Conservation (phyloP, 2,888 invertebrate genomes). For the Dromius quadrimaculatus region DNA sequence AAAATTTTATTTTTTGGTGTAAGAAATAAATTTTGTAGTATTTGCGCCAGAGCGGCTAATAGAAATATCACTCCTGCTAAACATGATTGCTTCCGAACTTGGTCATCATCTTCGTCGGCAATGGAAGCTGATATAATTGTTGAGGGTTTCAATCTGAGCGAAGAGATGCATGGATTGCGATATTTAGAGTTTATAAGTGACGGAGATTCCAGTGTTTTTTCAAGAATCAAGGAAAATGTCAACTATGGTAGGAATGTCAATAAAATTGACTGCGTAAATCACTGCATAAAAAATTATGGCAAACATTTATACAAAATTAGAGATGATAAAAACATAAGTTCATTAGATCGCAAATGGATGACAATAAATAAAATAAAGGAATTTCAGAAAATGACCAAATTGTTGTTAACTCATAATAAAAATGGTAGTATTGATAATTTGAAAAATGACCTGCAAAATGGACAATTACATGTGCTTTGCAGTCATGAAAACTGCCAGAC, state of each 20-base stretch:
- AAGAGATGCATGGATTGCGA: conserved; percentile 58
- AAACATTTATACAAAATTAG: conserved; percentile 40
- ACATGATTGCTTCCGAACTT: too few species aligned
- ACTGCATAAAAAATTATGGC: conserved; percentile 55
- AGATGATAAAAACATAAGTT: conserved; percentile 7
- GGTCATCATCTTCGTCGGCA: too few species aligned
- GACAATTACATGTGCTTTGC: conserved; percentile 49
- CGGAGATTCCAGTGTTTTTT: too few species aligned
- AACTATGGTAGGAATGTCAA: conserved; percentile 56
- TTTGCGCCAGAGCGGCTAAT: too few species aligned
- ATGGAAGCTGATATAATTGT: too few species aligned
- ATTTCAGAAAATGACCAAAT: background rate
- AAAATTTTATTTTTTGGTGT: conserved; percentile 56
- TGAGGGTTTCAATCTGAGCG: conserved; percentile 59
- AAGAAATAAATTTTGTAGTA: too few species aligned
- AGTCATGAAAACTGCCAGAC: conserved; percentile 37
- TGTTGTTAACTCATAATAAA: background rate
- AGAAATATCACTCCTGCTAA: too few species aligned
- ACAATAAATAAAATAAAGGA: background rate
- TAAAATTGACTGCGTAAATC: conserved; percentile 61
- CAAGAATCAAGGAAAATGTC: too few species aligned
- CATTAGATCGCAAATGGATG: background rate
- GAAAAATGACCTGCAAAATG: background rate
- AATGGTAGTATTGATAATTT: background rate
- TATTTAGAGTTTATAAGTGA: conserved; percentile 60